Percentiles rank a stretch among this genome's conserved stretches.
Conservation (phyloP, 2,888 invertebrate genomes). For the Polydrusus pterygomalis region DNA sequence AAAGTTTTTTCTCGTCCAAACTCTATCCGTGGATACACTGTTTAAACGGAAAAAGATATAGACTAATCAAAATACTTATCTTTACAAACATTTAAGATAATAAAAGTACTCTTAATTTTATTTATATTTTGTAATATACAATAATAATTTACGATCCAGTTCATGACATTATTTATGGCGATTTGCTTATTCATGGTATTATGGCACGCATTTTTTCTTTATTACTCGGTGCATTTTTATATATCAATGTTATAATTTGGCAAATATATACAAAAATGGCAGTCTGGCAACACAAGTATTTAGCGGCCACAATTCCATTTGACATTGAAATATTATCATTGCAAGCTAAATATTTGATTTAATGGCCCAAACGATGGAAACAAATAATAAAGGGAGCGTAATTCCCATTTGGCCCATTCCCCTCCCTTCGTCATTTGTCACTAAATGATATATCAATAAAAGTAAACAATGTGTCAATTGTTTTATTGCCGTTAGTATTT, state of each 20-base stretch:
- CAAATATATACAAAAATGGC: slow-evolving; percentile 1
- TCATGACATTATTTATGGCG: too few relatives aligned
- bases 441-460: slow-evolving; percentile 61
- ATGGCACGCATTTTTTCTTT: too few relatives aligned
- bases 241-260: not conserved
- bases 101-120: too few relatives aligned
- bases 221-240: too few relatives aligned
- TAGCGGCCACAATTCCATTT: slow-evolving; percentile 52
- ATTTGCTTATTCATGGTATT: too few relatives aligned
- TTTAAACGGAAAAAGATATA: too few relatives aligned
- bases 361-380: slow-evolving; percentile 56
- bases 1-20: too few relatives aligned
- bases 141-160: too few relatives aligned
- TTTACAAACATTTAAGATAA: too few relatives aligned
- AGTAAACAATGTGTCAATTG: slow-evolving; percentile 59
- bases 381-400: slow-evolving; percentile 53
- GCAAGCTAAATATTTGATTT: slow-evolving; percentile 59
- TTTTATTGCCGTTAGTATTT: not conserved
- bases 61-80: too few relatives aligned
- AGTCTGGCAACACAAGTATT: slow-evolving; percentile 32
- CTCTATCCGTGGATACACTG: too few relatives aligned
- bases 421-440: slow-evolving; percentile 61
- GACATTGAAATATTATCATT: slow-evolving; percentile 58
- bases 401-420: slow-evolving; percentile 54
- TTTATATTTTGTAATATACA: too few relatives aligned